Base-by-base conservation (phyloP, 2,888 invertebrate species). In the Zele albiditarsus region DNA sequence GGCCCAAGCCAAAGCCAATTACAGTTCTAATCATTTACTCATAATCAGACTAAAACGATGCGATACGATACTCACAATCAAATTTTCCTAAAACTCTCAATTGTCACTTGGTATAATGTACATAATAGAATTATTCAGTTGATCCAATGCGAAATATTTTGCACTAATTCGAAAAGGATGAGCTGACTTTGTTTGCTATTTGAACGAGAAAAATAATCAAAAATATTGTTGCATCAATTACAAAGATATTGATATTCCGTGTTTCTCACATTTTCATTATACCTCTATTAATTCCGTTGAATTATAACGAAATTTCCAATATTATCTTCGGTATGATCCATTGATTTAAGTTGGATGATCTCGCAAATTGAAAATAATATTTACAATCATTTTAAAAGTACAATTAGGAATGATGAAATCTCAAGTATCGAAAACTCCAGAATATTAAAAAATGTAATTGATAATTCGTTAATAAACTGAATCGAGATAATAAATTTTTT, bases 401-500 rank as follows among this genome's bases (percentile, higher is more conserved):
- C 75, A 78, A 69, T 73, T 60, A 74, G 74, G 74, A 71, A 71
- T 75, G 71, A 62, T 71, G 71, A 49, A 65, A 70, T 70, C 27
- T 65, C 42, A 16, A 57, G n/a, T 46, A 6, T 16, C 16, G 38
- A 33, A 25, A 12, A 16, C 31, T 16, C 31, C 58, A 71, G 60
- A 72, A 53, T 3, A 31, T 63, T 33, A 65, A 71, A 71, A 69
- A 75, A 63, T 33, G 65, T 42, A 71, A 72, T 38, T 65, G 67
- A 69, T 69, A 38, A 71, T 68, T 57, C 27, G 60, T 71, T 65
- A 68, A 27, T 74, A 80, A 81, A 84, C 82, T 82, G 81, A 83
- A 82, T 80, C 81, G 79, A 78, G 81, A 79, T 78, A 72, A 74
- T 78, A 72, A 70, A 75, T 72, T 72, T 72, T 60, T 73, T 77